A percentile compares a stretch with the other conserved stretches of the same genome.
Conservation (phyloP, 1,140 invertebrate species). For the Xylocopa sonorina region DNA sequence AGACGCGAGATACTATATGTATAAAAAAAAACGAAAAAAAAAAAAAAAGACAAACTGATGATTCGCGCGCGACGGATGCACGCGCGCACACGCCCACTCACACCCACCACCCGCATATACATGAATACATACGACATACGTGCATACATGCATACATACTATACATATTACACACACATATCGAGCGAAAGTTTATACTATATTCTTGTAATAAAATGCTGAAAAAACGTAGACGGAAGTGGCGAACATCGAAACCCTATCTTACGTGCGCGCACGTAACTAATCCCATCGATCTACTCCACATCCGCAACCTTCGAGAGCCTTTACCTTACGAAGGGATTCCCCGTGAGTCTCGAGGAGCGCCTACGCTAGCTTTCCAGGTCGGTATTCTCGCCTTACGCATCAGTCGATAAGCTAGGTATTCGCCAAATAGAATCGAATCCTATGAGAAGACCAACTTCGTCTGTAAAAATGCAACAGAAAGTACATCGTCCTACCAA, state of each 20-base stretch:
- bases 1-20: constrained; percentile 66
- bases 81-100: neutral
- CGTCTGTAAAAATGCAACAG: neutral
- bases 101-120: constrained; percentile 24
- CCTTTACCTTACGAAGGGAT: too few relatives aligned
- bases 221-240: constrained; percentile 62
- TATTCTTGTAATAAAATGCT: constrained; percentile 82
- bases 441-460: too few relatives aligned
- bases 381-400: neutral
- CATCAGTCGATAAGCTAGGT: neutral
- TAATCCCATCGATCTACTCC: constrained; percentile 20
- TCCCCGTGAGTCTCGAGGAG: neutral
- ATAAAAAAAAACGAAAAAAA: constrained; percentile 44
- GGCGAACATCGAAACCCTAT: constrained; percentile 30
- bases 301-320: neutral
- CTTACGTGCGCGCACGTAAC: neutral
- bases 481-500: too few relatives aligned
- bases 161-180: constrained; percentile 44
- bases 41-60: constrained; percentile 17
- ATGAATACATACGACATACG: constrained; percentile 30
- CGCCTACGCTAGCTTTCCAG: neutral
- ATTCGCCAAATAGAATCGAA: neutral
- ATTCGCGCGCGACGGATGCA: constrained; percentile 53
- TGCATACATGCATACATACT: constrained; percentile 35
- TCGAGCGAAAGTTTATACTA: constrained; percentile 80